These are phyloP conservation scores for Euwallacea similis DNA, from an alignment of 1,140 invertebrate species.

Conservation along the genomic window DNA sequence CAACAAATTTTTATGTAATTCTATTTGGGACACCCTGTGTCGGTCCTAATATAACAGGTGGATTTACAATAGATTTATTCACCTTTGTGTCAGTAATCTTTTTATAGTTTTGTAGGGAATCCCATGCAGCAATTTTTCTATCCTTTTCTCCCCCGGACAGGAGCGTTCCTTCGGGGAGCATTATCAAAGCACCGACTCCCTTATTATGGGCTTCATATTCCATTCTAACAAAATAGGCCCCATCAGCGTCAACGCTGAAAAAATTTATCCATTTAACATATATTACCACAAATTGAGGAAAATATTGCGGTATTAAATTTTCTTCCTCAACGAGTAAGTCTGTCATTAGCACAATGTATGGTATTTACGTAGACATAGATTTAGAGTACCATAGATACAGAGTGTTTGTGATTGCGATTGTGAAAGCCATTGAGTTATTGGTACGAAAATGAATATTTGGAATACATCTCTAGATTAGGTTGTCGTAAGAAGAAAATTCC, in stretches of 20 bases:
- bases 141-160: conserved; percentile 89
- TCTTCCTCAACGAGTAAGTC: too few relatives aligned
- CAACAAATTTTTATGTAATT: not conserved
- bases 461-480: too few relatives aligned
- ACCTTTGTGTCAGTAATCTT: conserved; percentile 88
- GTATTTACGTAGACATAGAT: too few relatives aligned
- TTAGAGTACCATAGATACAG: too few relatives aligned
- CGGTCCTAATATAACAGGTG: not conserved
- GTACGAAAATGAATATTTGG: too few relatives aligned
- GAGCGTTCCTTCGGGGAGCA: conserved; percentile 86
- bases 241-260: conserved; percentile 78
- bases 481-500: too few relatives aligned
- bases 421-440: too few relatives aligned
- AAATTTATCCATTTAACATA: not conserved
- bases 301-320: too few relatives aligned
- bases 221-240: conserved; percentile 83
- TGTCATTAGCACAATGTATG: too few relatives aligned
- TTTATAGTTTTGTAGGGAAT: conserved; percentile 87
- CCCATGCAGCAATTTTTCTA: conserved; percentile 88
- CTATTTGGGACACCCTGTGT: too few relatives aligned
- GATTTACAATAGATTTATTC: conserved; percentile 10
- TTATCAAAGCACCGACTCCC: conserved; percentile 80
- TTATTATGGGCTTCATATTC: conserved; percentile 89
- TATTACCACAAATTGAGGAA: too few relatives aligned
- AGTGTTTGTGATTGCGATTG: too few relatives aligned